Evolutionary conservation across 2,113 vertebrate genomes (phyloP), one percentile per base, ranked within the genome.

Genomic region (Catagonus wagneri): DNA sequence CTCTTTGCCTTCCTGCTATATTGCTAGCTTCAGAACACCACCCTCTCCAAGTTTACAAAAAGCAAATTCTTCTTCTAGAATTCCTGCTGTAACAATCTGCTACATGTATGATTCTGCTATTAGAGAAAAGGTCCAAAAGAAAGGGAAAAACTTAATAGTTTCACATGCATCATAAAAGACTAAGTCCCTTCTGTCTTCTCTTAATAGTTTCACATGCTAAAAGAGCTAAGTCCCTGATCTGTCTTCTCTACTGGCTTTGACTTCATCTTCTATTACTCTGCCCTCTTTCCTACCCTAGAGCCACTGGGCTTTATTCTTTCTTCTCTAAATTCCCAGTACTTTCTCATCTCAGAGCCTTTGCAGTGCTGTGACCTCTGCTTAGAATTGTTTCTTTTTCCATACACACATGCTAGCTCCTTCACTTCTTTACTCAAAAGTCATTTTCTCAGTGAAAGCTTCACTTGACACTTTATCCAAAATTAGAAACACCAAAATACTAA

Each of bases 51-150:
- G 88, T 94, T 4, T 6, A 4, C n/a, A 25, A 68, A 27, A 63
- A 15, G 54, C n/a, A 80, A 25, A n/a, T n/a, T n/a, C n/a, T n/a
- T 78, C 36, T 44, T 34, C 29, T 58, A 34, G 2, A 16, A 54
- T 80, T 76, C 63, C 44, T 80, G 20, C 52, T 69, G 1, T 74
- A 68, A 58, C 60, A 66, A 36, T 60, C 1, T 0, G 36, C 39
- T 72, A 66, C 11, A 34, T 4, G 36, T 36, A 78, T 72, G 58
- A 80, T 63, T 90, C 34, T 86, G 52, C 75, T 81, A 14, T 58
- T 58, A 93, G 79, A 95, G n/a, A 75, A 92, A 74, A 90, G 16
- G 78, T 85, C 23, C 54, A 84, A 83, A 44, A 52, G 29, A 75
- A 89, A 84, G 60, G 34, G 16, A 68, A 83, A n/a, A 50, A 44